Evolutionary conservation across 1,140 invertebrate genomes (phyloP).

Genomic region (Spodoptera frugiperda): DNA sequence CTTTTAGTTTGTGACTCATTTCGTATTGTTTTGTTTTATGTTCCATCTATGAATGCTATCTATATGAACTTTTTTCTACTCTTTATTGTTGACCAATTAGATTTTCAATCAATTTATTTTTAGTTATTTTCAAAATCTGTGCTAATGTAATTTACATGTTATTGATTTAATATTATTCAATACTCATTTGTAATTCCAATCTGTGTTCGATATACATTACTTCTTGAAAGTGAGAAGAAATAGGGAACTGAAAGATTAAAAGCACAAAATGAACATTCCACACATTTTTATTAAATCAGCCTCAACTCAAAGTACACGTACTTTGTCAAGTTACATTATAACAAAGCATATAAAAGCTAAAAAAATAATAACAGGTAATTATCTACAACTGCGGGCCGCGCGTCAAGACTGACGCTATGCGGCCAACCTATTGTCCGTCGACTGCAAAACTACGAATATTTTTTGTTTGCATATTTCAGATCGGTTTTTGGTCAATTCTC

Average conservation of each 20-base stretch:
- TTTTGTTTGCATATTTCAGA: neutral
- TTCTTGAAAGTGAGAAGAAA: neutral
- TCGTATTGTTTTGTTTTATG: neutral
- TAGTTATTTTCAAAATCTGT: too few species aligned
- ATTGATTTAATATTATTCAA: too few species aligned
- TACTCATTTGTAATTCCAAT: too few species aligned
- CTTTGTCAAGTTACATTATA: conserved; percentile 73
- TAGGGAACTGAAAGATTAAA: conserved; percentile 13
- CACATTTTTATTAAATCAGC: conserved; percentile 81
- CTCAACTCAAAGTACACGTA: conserved; percentile 74
- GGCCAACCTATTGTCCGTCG: conserved; percentile 37
- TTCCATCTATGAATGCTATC: too few species aligned
- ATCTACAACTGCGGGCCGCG: conserved; percentile 53
- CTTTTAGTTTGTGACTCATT: too few species aligned
- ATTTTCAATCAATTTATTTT: too few species aligned
- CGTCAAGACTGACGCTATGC: conserved; percentile 55
- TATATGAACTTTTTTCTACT: too few species aligned
- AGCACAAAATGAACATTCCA: conserved; percentile 54
- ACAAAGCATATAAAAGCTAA: conserved; percentile 81
- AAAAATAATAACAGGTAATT: conserved; percentile 81
- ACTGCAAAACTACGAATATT: conserved; percentile 15
- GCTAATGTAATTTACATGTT: too few species aligned
- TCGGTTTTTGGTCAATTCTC: conserved; percentile 18
- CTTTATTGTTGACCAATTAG: too few species aligned
- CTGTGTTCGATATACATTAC: neutral